Base-by-base conservation (phyloP, 2,888 invertebrate genomes). In the Nysson spinosus region DNA sequence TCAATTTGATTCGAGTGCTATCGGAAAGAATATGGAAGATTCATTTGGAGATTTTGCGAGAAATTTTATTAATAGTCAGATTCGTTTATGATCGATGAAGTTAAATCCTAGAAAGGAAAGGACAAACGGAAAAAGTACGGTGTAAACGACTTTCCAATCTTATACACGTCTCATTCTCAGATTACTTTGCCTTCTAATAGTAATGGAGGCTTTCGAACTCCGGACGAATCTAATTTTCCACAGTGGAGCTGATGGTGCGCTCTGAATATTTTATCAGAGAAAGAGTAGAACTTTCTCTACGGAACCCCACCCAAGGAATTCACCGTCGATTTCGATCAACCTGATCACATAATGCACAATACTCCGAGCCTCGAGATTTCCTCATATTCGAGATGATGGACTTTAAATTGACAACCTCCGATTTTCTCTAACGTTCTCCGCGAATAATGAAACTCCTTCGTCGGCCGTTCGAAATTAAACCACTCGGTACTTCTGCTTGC, bases 251-350 rank as follows among this genome's bases (percentile, higher is more conserved):
- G 67, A 69, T 64, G 73, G 54, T 67, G 50, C 65, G 76, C 62
- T 40, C 65, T 72, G 75, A 75, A 75, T 75, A 75, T 75, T 75
- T 75, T 70, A 75, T 72, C 63, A 39, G 44, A n/a, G n/a, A n/a
- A n/a, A n/a, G n/a, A 42, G 26, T 26, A 40, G 46, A 58, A 69
- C 58, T 65, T 62, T 75, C 58, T 54, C 47, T 37, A 28, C 55
- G 51, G n/a, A n/a, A n/a, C n/a, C n/a, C n/a, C n/a, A n/a, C n/a
- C 50, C 26, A 39, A 40, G 39, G 60, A 46, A 67, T 62, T 46
- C 50, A 44, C 62, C 69, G 56, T 40, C 63, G 70, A 69, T 66
- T 61, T 57, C 44, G 51, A 72, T 73, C 54, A 47, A 34, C 20
- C 52, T 37, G 69, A 58, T 66, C 54, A 43, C 50, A 51, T 49